A percentile compares a stretch with the other conserved stretches of the same genome.
Evolutionary conservation across 2,888 invertebrate genomes (phyloP).

Genomic region (Lycocerus yunnanus): DNA sequence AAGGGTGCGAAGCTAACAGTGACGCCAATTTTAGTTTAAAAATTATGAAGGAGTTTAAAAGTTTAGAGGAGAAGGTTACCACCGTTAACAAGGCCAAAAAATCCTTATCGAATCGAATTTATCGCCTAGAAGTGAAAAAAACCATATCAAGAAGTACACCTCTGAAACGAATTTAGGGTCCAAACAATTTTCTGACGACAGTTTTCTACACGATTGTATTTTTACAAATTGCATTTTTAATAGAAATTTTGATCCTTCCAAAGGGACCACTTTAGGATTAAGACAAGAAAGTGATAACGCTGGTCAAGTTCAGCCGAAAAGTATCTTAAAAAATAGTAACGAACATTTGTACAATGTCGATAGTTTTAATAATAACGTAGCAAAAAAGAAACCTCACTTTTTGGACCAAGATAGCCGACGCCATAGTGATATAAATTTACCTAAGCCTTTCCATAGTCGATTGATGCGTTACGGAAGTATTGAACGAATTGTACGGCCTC

Average conservation of each 20-base stretch:
- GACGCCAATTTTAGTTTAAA: conserved; percentile 33
- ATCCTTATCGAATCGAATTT: conserved; percentile 48
- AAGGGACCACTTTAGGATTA: conserved; percentile 54
- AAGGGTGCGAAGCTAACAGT: conserved; percentile 51
- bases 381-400: conserved; percentile 42
- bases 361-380: conserved; percentile 41
- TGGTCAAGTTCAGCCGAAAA: conserved; percentile 38
- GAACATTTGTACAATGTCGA: conserved; percentile 41
- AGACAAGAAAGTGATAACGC: conserved; percentile 51
- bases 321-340: conserved; percentile 48
- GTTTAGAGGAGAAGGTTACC: conserved; percentile 14
- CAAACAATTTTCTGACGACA: conserved; percentile 35
- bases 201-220: conserved; percentile 53
- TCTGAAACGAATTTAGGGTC: conserved; percentile 41
- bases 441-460: conserved; percentile 56
- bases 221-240: conserved; percentile 56
- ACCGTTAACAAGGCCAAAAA: conserved; percentile 38
- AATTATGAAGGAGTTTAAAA: conserved; percentile 25
- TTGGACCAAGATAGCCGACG: conserved; percentile 48
- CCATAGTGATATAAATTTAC: conserved; percentile 60
- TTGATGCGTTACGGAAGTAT: conserved; percentile 56
- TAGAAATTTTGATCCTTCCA: conserved; percentile 52
- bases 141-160: conserved; percentile 34
- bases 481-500: conserved; percentile 48
- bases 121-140: conserved; percentile 35